Evolutionary conservation across 2,113 vertebrate genomes (phyloP), one percentile per base, ranked within the genome.

Genomic region (Aegotheles bennettii): DNA sequence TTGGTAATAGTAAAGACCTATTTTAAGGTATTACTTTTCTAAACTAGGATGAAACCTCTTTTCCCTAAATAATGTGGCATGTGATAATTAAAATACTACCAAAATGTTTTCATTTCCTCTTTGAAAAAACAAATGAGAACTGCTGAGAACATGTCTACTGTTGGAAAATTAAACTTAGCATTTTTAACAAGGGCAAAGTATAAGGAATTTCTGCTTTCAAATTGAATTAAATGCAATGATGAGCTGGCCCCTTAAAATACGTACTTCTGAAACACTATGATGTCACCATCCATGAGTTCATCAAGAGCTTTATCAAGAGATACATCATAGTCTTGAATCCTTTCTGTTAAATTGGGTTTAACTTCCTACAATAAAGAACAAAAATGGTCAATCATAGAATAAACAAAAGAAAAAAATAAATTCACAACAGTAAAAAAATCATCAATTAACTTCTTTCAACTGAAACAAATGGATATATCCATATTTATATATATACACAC

Each of bases 311-410:
- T 99, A 98, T 99, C 99, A 97, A 99, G 98, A 97, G 99, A 99
- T 93, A 99, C 99, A 80, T 99, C 99, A 77, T 99, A 99, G 98
- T 99, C 99, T 98, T 99, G 99, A 98, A 99, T 99, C 97, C 99
- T 98, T 97, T 99, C 99, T 33, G 99, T 99, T 99, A 99, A 99
- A 98, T 99, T 99, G 98, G 99, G 99, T 97, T 99, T 99, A 98
- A 99, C 99, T 99, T 99, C 99, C 99, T 99, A 95, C 12, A 97
- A 91, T 11, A 28, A 80, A 94, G 17, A 76, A 84, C 6, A 92
- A 75, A 90, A 35, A 64, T 2, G 33, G 38, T 16, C 67, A 16
- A 73, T 45, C 51, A 42, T 17, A 60, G 45, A 74, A 76, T n/a
- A 70, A 89, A 59, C 13, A 28, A 54, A 67, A 45, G 36, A 59